Base-by-base conservation (phyloP, 2,113 vertebrate genomes). In the Anoura caudifer region DNA sequence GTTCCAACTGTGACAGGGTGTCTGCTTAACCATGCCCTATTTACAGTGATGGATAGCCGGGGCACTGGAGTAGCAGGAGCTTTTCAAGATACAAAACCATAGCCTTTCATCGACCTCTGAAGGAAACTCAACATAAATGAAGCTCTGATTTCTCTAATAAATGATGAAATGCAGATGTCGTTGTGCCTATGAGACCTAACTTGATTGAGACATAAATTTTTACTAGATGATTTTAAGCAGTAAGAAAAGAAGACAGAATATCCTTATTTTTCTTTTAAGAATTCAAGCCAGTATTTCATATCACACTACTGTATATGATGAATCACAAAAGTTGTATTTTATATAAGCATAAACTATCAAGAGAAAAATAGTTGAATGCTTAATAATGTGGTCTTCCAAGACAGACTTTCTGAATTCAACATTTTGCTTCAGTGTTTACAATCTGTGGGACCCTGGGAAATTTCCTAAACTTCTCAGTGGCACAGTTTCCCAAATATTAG, bases 121-220 rank as follows among this genome's bases (percentile, higher is more conserved):
- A 94, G 93, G 50, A 43, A 96, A 96, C 94, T 88, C 56, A 81
- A 82, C 85, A 56, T 59, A 94, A 82, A 93, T 81, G 83, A 96
- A 82, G 50, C 47, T 91, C 91, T 31, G 59, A 7, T 91, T 80
- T 94, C n/a, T 88, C 67, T 91, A 92, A 94, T 94, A 95, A 95
- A 88, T 79, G 82, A 11, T 89, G 69, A 96, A 96, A 90, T 92
- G 83, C 36, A 88, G 54, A 86, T 85, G 82, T 89, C 81, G 87
- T 83, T 95, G 47, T 95, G 88, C 72, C 94, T 86, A 8, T 47
- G 95, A 96, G 91, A 92, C 54, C 28, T 73, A 73, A 82, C 65
- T 88, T 94, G 83, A 96, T 96, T 85, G 96, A 97, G 92, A 96
- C 90, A 95, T 96, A 94, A 94, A 96, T 91, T 92, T 94, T 91